Evolutionary conservation across 2,113 vertebrate genomes (phyloP).

Genomic region (Antechinus flavipes): DNA sequence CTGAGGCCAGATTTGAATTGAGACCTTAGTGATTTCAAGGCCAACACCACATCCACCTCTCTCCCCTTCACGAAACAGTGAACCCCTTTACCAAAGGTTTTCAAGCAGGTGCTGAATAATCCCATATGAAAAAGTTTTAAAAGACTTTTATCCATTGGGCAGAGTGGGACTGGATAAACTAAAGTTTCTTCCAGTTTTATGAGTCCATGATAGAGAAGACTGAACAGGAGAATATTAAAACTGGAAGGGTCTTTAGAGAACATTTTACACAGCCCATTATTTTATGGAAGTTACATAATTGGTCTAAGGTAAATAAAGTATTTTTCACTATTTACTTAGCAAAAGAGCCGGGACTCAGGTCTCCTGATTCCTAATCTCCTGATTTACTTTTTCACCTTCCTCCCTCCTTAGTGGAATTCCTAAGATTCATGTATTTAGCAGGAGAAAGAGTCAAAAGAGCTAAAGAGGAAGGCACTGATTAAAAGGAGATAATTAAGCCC

Average conservation of each 20-base stretch:
- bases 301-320: no score
- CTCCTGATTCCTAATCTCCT: not conserved
- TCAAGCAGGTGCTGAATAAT: not conserved
- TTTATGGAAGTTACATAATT: not conserved
- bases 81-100: not conserved
- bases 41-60: not conserved
- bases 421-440: conserved; percentile 26
- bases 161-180: not conserved
- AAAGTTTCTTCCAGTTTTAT: not conserved
- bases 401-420: not conserved
- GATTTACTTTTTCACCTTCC: not conserved
- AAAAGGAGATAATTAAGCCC: conserved; percentile 39
- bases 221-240: not conserved
- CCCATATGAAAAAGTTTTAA: not conserved
- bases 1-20: not conserved
- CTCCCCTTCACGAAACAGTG: not conserved
- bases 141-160: not conserved
- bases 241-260: not conserved
- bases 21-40: not conserved
- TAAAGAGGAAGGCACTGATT: conserved; percentile 38
- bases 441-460: not conserved
- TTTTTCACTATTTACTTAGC: not conserved
- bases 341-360: not conserved
- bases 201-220: not conserved
- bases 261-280: not conserved